Evolutionary conservation across 2,888 invertebrate species (phyloP).

Genomic region (Drosophila meridionalis): DNA sequence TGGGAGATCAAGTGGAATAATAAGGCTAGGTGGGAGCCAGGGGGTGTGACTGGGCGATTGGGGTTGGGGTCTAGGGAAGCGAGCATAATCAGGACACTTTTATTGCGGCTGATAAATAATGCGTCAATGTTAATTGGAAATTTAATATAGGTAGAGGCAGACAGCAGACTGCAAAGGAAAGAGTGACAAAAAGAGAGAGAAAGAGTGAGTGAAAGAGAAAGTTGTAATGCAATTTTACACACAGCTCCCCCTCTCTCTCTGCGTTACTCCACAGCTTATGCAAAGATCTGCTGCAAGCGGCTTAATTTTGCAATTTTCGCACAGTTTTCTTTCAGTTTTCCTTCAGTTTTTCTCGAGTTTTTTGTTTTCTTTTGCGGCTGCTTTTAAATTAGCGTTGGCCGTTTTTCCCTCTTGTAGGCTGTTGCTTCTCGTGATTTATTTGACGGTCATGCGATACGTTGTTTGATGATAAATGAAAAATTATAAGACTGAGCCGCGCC

Average conservation of each 20-base stretch:
- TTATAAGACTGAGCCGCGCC: constrained; percentile 27
- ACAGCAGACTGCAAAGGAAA: background rate
- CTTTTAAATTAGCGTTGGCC: background rate
- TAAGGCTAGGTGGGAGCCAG: constrained; percentile 17
- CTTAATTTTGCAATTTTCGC: constrained; percentile 30
- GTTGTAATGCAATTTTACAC: background rate
- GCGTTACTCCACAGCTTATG: background rate
- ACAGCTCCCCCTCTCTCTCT: background rate
- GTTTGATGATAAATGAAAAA: constrained; percentile 46
- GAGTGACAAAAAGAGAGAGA: background rate
- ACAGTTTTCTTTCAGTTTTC: constrained; percentile 5
- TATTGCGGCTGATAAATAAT: constrained; percentile 82
- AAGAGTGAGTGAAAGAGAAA: background rate
- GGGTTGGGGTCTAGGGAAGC: constrained; percentile 5
- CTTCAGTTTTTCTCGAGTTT: constrained; percentile 15
- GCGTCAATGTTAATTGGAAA: constrained; percentile 82
- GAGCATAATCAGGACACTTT: constrained; percentile 80
- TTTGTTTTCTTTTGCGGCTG: background rate
- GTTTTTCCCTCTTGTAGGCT: background rate
- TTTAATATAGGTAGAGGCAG: constrained; percentile 65
- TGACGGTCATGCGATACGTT: constrained; percentile 58
- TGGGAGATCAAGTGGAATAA: constrained; percentile 60
- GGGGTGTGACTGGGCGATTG: background rate
- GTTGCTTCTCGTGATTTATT: constrained; percentile 46
- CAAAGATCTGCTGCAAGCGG: constrained; percentile 7